Conservation (phyloP, 2,888 invertebrate genomes). For the Euproctis similis region DNA sequence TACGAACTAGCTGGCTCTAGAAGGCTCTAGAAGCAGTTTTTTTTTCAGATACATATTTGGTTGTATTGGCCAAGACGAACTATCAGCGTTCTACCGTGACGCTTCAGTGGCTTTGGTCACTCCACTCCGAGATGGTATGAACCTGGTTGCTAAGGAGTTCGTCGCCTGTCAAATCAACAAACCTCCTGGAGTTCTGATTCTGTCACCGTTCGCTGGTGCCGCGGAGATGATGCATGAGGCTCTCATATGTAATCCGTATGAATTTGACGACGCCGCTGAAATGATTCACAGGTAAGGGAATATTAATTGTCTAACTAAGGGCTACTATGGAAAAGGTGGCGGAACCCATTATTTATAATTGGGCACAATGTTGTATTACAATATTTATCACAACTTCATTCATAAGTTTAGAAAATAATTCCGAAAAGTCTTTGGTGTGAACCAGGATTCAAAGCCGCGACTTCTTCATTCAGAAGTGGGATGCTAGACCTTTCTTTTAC, state of each 20-base stretch:
- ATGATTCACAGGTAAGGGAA: conserved; percentile 81
- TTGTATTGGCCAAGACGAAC: conserved; percentile 88
- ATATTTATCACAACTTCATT: too few species aligned
- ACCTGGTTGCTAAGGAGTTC: conserved; percentile 93
- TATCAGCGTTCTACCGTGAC: conserved; percentile 91
- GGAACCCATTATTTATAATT: too few species aligned
- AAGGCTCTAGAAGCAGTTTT: too few species aligned
- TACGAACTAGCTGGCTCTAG: too few species aligned
- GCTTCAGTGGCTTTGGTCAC: conserved; percentile 91
- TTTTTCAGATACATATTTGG: conserved; percentile 84
- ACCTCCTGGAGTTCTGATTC: conserved; percentile 89
- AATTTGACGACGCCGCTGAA: conserved; percentile 90
- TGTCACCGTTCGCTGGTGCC: conserved; percentile 94
- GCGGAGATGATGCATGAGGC: conserved; percentile 97
- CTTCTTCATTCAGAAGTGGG: too few species aligned
- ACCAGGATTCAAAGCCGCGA: too few species aligned
- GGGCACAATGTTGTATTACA: too few species aligned
- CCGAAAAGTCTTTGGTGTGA: too few species aligned
- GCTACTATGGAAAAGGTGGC: too few species aligned
- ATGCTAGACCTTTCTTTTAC: too few species aligned
- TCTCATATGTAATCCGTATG: conserved; percentile 91
- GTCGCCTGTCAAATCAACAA: conserved; percentile 93
- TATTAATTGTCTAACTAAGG: too few species aligned
- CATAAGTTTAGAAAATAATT: too few species aligned
- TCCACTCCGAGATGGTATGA: conserved; percentile 92